These are phyloP conservation scores for Lepus timidus DNA, from an alignment of 2,113 vertebrate genomes.

Conservation along the genomic window DNA sequence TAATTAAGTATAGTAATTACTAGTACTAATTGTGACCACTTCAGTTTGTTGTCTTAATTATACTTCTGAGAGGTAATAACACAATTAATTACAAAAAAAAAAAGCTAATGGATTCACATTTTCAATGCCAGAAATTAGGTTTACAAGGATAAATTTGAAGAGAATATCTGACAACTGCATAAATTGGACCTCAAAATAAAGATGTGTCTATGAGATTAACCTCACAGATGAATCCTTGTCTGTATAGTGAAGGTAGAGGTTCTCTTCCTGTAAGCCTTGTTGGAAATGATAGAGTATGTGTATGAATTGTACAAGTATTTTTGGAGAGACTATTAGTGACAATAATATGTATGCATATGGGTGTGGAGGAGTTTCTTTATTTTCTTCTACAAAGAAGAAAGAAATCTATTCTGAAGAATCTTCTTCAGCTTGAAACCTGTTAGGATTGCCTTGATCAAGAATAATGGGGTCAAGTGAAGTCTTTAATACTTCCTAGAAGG, in stretches of 20 bases:
- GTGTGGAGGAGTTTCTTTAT: background rate
- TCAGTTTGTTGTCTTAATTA: constrained; percentile 26
- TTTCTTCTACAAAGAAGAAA: background rate
- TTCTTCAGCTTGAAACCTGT: background rate
- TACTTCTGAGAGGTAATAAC: background rate
- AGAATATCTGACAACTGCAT: background rate
- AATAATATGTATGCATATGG: background rate
- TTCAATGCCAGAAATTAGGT: background rate
- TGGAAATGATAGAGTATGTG: background rate
- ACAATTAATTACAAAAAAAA: background rate
- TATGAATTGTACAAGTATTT: background rate
- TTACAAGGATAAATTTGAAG: background rate
- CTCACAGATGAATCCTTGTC: background rate
- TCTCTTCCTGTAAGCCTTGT: background rate
- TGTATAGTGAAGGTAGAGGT: background rate
- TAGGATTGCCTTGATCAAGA: background rate
- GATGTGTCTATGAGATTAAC: background rate
- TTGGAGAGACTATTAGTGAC: background rate
- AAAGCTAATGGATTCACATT: background rate
- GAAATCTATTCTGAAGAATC: background rate
- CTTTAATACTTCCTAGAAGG: background rate
- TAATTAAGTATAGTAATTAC: background rate
- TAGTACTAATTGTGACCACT: background rate
- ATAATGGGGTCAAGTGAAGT: background rate
- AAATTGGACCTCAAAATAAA: background rate